Evolutionary conservation across 2,797 vertebrate genomes (phyloP), one percentile per base, ranked within the genome.

Genomic region (Gymnocypris eckloni): DNA sequence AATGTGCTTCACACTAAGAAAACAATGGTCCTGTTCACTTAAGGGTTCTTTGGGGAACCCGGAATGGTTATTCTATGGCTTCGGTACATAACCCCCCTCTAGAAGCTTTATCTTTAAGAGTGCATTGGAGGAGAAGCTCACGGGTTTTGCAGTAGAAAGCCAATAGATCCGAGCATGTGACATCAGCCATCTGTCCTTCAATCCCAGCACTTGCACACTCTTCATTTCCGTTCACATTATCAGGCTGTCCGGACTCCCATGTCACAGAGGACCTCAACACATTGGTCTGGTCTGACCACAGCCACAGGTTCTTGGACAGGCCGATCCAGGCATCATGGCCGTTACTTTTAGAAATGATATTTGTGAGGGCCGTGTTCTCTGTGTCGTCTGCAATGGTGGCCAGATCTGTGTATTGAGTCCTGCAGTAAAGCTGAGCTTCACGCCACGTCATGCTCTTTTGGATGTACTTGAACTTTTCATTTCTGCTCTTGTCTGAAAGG

Each of bases 311-410:
- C 37, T 64, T 87, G 86, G 73, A 87, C 41, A 87, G 61, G 41
- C 79, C 86, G 6, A 87, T 70, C 86, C 86, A 87, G 16, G 52
- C 8, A 0, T 7, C 11, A n/a, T 0, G 0, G 0, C 0, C 13
- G 0, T 7, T 1, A 0, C 18, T 0, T 2, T 0, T 0, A 1
- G 2, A 2, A 1, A 82, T 0, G 0, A 61, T 2, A 4, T 0
- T 1, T 4, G 22, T 3, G 3, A 82, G 7, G 6, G 1, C 39
- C 5, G 1, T 6, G 66, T 82, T 78, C 56, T 18, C n/a, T 0
- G 1, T 0, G 16, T 9, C 6, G 0, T 12, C 18, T 33, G 1
- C 2, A 7, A 61, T 2, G 0, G 25, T 25, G 54, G 28, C 81
- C 75, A 87, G 41, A 25, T 87, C 81, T 0, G 22, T 43, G 75